Evolutionary conservation across 2,797 vertebrate species (phyloP).

Genomic region (Synaphobranchus kaupii): DNA sequence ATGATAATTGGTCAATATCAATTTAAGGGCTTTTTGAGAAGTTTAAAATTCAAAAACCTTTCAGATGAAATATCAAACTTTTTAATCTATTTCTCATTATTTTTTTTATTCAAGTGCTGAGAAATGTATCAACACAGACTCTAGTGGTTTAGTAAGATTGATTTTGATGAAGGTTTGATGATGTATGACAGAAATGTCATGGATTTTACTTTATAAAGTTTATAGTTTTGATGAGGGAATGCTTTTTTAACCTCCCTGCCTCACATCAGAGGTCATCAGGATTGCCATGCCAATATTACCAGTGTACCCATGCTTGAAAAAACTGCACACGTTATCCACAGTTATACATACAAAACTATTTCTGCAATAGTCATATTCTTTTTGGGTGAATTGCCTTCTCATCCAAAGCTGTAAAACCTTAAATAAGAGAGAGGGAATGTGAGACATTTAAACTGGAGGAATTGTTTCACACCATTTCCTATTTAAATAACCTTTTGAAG

Average conservation of each 20-base stretch:
- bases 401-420: not conserved
- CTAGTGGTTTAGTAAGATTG: not conserved
- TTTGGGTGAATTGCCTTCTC: not conserved
- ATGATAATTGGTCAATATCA: not conserved
- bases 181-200: not conserved
- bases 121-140: not conserved
- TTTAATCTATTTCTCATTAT: not conserved
- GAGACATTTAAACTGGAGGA: not conserved
- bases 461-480: not conserved
- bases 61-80: not conserved
- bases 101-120: not conserved
- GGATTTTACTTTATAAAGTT: not conserved
- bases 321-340: not conserved
- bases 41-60: not conserved
- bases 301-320: not conserved
- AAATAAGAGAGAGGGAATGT: not conserved
- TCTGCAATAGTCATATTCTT: not conserved
- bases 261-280: not conserved
- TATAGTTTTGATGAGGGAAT: not conserved
- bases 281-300: not conserved
- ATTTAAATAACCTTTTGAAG: not conserved
- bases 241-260: too few species aligned
- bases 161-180: not conserved
- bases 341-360: not conserved
- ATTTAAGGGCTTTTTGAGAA: not conserved